Conservation (phyloP, 2,888 invertebrate genomes). For the Cartodere bifasciata region DNA sequence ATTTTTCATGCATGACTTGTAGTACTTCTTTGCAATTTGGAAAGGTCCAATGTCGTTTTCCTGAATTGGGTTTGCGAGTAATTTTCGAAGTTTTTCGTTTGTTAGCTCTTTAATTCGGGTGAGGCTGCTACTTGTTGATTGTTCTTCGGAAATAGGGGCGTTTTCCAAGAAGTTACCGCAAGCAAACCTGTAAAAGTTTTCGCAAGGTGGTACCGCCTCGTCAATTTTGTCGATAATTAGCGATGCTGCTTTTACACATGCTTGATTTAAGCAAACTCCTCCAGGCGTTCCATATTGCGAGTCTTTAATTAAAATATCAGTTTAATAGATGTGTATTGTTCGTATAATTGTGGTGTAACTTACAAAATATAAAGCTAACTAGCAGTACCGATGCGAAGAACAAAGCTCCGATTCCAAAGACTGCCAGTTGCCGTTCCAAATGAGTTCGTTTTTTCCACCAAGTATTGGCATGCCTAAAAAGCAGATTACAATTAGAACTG, state of each 20-base stretch:
- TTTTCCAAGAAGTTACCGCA: conserved; percentile 55
- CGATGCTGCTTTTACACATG: conserved; percentile 39
- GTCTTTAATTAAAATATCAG: too few relatives aligned
- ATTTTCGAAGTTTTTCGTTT: conserved; percentile 33
- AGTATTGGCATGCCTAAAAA: too few relatives aligned
- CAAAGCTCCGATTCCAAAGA: too few relatives aligned
- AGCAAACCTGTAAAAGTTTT: conserved; percentile 61
- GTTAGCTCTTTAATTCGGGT: conserved; percentile 26
- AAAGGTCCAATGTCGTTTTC: conserved; percentile 32
- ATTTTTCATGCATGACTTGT: conserved; percentile 70
- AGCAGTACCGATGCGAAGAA: too few relatives aligned
- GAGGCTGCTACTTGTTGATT: conserved; percentile 34
- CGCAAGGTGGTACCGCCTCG: conserved; percentile 50
- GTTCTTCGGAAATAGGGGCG: conserved; percentile 55
- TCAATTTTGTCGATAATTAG: conserved; percentile 52
- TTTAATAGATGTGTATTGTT: too few relatives aligned
- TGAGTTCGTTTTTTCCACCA: too few relatives aligned
- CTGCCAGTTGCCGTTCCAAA: too few relatives aligned
- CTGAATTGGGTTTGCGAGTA: conserved; percentile 33
- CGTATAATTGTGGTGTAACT: too few relatives aligned
- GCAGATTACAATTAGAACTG: too few relatives aligned
- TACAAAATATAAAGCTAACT: too few relatives aligned
- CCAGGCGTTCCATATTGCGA: conserved; percentile 8
- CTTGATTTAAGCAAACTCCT: conserved; percentile 12
- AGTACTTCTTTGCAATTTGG: conserved; percentile 58